These are phyloP conservation scores for Scaptomyza polygonia DNA, from an alignment of 2,888 invertebrate species.

Conservation along the genomic window DNA sequence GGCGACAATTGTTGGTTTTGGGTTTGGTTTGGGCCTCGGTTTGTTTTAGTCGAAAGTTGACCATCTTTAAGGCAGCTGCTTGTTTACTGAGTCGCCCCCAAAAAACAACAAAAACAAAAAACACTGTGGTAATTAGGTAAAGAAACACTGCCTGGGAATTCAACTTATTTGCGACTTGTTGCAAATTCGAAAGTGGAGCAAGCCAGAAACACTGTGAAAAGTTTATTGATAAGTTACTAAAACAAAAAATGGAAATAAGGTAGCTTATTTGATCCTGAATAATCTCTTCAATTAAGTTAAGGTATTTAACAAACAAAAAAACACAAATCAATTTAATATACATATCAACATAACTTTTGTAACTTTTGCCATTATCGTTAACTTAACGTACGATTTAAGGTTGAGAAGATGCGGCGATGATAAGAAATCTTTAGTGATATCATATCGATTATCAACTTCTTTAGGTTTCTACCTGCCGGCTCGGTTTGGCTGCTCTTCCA, in stretches of 20 bases:
- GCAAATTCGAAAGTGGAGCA: constrained; percentile 15
- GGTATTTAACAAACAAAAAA: background rate
- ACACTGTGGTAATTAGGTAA: constrained; percentile 54
- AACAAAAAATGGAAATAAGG: background rate
- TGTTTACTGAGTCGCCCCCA: constrained; percentile 20
- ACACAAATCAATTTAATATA: constrained; percentile 34
- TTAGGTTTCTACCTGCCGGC: constrained; percentile 29
- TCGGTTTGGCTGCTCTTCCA: background rate
- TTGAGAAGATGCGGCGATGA: constrained; percentile 28
- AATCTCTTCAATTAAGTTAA: background rate
- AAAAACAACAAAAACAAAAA: constrained; percentile 8
- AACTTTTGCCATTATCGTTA: constrained; percentile 36
- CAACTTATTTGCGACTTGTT: constrained; percentile 40
- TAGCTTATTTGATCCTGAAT: background rate
- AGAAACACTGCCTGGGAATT: constrained; percentile 52
- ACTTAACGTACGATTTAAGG: constrained; percentile 32
- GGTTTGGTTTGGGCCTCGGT: constrained; percentile 25
- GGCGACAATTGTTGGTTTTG: constrained; percentile 73
- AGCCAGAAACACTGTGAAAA: constrained; percentile 5
- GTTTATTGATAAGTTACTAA: background rate
- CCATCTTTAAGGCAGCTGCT: constrained; percentile 46
- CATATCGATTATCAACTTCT: constrained; percentile 36
- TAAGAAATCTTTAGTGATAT: constrained; percentile 47
- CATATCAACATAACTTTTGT: constrained; percentile 18
- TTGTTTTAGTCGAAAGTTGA: constrained; percentile 43